A percentile compares a stretch with the other conserved stretches of the same genome.
Evolutionary conservation across 2,113 vertebrate genomes (phyloP).

Genomic region (Opisthocomus hoazin): DNA sequence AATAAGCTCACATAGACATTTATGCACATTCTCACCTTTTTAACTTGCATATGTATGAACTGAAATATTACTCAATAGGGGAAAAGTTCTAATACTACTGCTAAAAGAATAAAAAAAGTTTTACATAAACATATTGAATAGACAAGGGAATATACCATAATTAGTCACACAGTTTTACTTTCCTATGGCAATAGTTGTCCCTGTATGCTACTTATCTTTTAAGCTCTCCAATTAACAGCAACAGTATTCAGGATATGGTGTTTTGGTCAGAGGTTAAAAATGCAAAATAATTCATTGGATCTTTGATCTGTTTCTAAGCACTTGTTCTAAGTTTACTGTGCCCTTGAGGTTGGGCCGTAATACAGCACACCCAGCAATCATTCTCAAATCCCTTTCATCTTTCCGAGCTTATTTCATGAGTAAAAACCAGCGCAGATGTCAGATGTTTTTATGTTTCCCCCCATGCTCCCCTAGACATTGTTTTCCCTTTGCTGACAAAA

Average conservation of each 20-base stretch:
- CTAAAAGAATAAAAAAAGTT: conserved; percentile 27
- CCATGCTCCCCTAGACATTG: background rate
- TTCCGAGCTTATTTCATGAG: conserved; percentile 2
- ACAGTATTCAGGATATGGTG: conserved; percentile 45
- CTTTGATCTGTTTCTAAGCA: conserved; percentile 63
- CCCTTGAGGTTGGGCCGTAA: conserved; percentile 41
- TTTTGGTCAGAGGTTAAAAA: conserved; percentile 71
- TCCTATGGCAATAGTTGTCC: conserved; percentile 45
- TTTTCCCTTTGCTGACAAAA: conserved; percentile 28
- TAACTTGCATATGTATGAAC: background rate
- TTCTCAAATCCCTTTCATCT: conserved; percentile 33
- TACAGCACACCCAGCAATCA: conserved; percentile 27
- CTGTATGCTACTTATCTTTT: conserved; percentile 58
- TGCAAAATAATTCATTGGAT: conserved; percentile 65
- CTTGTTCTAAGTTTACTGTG: conserved; percentile 59
- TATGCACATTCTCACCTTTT: background rate
- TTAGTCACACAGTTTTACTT: conserved; percentile 48
- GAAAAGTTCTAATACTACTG: conserved; percentile 22
- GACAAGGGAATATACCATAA: conserved; percentile 39
- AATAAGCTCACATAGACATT: background rate
- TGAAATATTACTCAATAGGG: background rate
- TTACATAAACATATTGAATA: conserved; percentile 43
- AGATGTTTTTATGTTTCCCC: conserved; percentile 4
- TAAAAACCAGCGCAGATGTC: conserved; percentile 50
- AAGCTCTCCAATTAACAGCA: conserved; percentile 59